Evolutionary conservation across 2,113 vertebrate genomes (phyloP), one percentile per base, ranked within the genome.

Genomic region (Gorsachius goisagi): DNA sequence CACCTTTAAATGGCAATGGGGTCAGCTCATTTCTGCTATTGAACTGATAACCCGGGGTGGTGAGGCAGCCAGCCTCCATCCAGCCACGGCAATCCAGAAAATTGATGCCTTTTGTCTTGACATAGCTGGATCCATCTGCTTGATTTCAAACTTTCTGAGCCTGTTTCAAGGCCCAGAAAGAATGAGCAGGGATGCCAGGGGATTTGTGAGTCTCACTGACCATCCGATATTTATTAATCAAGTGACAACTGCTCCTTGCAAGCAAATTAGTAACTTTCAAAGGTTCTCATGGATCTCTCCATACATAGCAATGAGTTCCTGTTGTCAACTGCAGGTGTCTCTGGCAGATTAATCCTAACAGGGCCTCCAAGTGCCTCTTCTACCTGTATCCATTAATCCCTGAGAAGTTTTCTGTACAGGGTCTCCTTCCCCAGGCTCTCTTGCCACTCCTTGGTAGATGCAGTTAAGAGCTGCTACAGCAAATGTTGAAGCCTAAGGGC

Each of bases 211-310:
- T 39, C 21, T 56, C 75, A 60, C 44, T 35, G 64, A 68, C 23
- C 11, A 68, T 32, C 44, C 47, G 47, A 15, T 58, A 66, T 44
- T 53, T 66, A 81, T 24, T 73, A 60, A 89, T 52, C 55, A 84
- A 86, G 84, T 22, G 15, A 58, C 28, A 88, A 32, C 19, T 15
- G 23, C 60, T 76, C 81, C 68, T 80, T 82, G 85, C 26, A 47
- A 88, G 66, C 26, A 59, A 90, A 50, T 22, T n/a, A 86, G 59
- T 39, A 78, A 72, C 39, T 87, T 93, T n/a, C 53, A 92, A 77
- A 79, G 63, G 44, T 79, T 83, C 55, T 80, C 50, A 15, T 69
- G 32, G 58, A 37, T 92, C 85, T 91, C 49, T 75, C 67, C 52
- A 80, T 37, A 76, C 8, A 24, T 12, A 90, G 63, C 49, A 95